Percentiles rank a stretch among this genome's conserved stretches.
Evolutionary conservation across 2,797 vertebrate genomes (phyloP).

Genomic region (Protosalanx chinensis): DNA sequence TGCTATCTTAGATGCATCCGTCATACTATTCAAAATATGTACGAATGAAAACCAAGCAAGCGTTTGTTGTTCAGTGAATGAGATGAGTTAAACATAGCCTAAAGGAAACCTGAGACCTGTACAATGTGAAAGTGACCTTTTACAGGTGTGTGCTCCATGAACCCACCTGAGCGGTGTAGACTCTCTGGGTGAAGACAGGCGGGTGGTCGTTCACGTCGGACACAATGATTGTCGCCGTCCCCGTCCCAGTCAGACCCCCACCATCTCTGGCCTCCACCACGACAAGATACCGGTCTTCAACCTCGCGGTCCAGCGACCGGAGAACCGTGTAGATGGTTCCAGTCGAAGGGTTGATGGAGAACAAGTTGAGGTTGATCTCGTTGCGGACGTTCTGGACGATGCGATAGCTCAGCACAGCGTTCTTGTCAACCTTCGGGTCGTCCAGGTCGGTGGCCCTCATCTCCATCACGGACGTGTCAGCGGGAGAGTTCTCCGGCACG

Average conservation of each 20-base stretch:
- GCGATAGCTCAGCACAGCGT: slow-evolving; percentile 81
- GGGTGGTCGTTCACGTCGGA: slow-evolving; percentile 86
- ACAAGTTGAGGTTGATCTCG: slow-evolving; percentile 85
- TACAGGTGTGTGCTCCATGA: neutral
- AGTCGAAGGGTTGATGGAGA: slow-evolving; percentile 79
- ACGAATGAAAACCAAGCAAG: neutral
- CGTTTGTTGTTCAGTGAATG: neutral
- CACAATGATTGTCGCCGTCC: slow-evolving; percentile 83
- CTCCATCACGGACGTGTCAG: slow-evolving; percentile 84
- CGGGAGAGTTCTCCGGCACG: slow-evolving; percentile 80
- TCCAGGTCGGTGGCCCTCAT: slow-evolving; percentile 85
- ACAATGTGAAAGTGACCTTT: neutral
- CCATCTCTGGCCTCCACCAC: slow-evolving; percentile 86
- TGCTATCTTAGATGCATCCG: no score
- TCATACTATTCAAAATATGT: no score
- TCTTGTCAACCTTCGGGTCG: slow-evolving; percentile 77
- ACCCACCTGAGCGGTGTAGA: slow-evolving; percentile 72
- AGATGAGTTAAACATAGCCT: neutral
- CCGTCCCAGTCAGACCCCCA: slow-evolving; percentile 82
- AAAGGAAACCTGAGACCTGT: neutral
- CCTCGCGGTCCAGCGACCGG: slow-evolving; percentile 80
- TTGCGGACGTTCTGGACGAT: slow-evolving; percentile 85
- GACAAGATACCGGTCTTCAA: slow-evolving; percentile 76
- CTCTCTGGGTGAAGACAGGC: slow-evolving; percentile 80
- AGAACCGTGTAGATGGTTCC: slow-evolving; percentile 83